Evolutionary conservation across 2,113 vertebrate species (phyloP).

Genomic region (Platysternon megacephalum): DNA sequence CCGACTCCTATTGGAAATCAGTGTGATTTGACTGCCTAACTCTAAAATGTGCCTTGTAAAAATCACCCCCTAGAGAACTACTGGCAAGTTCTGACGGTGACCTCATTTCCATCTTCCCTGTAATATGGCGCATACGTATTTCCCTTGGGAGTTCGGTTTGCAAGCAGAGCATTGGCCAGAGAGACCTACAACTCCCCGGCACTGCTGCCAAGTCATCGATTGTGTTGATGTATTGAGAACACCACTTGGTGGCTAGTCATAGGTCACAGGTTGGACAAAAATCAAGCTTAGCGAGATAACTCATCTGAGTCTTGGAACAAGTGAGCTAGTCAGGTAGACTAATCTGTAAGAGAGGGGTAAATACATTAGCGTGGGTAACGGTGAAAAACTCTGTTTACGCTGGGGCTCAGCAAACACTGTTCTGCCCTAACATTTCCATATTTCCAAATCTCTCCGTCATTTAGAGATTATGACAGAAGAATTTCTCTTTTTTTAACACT

Average conservation of each 20-base stretch:
- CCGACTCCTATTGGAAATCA: neutral
- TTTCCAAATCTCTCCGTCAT: neutral
- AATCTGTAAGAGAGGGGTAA: neutral
- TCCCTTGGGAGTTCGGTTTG: neutral
- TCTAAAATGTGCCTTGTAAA: neutral
- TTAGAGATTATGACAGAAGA: neutral
- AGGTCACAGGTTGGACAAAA: neutral
- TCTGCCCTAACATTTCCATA: neutral
- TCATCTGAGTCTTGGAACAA: neutral
- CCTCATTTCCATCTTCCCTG: neutral
- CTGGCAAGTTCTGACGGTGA: neutral
- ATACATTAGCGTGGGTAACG: neutral
- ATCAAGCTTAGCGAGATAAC: neutral
- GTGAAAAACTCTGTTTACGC: neutral
- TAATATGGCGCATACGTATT: neutral
- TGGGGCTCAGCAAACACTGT: rapidly evolving
- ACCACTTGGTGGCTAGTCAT: neutral
- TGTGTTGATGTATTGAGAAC: neutral
- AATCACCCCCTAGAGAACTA: neutral
- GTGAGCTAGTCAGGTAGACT: neutral
- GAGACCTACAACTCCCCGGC: neutral
- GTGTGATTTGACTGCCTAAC: neutral
- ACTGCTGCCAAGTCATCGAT: neutral
- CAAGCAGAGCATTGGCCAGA: neutral
- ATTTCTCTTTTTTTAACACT: no score